Evolutionary conservation across 2,888 invertebrate genomes (phyloP), one percentile per base, ranked within the genome.

Genomic region (Drosophila nr. perissopoda): DNA sequence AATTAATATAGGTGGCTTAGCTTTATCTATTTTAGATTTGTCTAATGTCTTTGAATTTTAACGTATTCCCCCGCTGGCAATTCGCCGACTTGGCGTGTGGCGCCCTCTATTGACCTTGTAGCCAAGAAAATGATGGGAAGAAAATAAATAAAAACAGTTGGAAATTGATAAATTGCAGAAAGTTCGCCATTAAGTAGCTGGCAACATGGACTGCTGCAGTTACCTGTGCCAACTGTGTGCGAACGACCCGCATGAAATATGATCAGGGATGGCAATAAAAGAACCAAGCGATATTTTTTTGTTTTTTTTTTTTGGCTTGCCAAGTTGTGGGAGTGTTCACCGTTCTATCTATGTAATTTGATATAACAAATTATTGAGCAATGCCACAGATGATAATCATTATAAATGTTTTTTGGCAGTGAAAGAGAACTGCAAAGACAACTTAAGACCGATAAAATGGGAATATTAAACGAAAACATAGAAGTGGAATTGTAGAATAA

Each of bases 161-260:
- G 18, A 56, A 56, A 56, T 73, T 81, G 82, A 79, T 79, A 82
- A 80, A 82, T 82, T 60, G 67, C 71, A 61, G 72, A 81, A 77
- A 82, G 82, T 76, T 79, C 25, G 65, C 48, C 34, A 57, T 48
- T 36, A 66, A 72, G 58, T 70, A 71, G 72, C 51, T 52, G 40
- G 56, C 16, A 63, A 69, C 46, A 62, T 52, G 40, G 34, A 53
- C 51, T 27, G 65, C 42, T 61, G 70, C 60, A 66, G 62, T 54
- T 34, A 74, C 66, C 63, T 74, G 53, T 60, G 80, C 63, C 68
- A 56, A 38, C 46, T 46, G 48, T n/a, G 38, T 31, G 27, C 56
- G 27, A n/a, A 18, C 25, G 40, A 38, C 79, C 80, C 74, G 77
- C 62, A 81, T 79, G 81, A 74, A 70, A 79, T 70, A 81, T 63